Percentiles rank a stretch among this genome's conserved stretches.
Conservation (phyloP, 2,888 invertebrate genomes). For the Mimachlamys varia region DNA sequence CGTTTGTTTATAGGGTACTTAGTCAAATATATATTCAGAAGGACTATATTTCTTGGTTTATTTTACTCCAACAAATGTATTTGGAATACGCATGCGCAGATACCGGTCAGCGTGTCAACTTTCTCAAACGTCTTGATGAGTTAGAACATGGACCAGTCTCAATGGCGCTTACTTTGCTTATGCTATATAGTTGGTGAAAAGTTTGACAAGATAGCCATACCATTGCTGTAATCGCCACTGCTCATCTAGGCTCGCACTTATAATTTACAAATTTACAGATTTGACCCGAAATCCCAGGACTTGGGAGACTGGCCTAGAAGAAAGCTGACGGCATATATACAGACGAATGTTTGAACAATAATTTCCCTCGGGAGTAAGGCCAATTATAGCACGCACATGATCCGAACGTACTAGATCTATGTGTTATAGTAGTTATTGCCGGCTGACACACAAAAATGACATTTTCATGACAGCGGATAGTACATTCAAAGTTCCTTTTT, state of each 20-base stretch:
- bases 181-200: background rate
- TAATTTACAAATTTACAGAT: conserved; percentile 8
- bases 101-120: too few relatives aligned
- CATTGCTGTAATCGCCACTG: background rate
- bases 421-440: background rate
- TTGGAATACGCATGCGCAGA: too few relatives aligned
- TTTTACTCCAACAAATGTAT: too few relatives aligned
- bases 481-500: background rate
- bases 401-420: background rate
- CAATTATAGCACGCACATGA: conserved; percentile 2
- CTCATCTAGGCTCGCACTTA: background rate
- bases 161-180: background rate
- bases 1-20: too few relatives aligned
- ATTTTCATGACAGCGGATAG: background rate
- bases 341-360: conserved; percentile 4
- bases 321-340: background rate
- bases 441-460: conserved; percentile 7
- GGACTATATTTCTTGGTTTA: too few relatives aligned
- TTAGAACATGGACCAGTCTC: background rate
- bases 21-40: too few relatives aligned
- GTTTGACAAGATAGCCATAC: background rate
- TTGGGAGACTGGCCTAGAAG: background rate
- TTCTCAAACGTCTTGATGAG: background rate
- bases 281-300: background rate
- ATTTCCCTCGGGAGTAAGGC: background rate